Evolutionary conservation across 2,888 invertebrate species (phyloP), one percentile per base, ranked within the genome.

Genomic region (Crioceris asparagi): DNA sequence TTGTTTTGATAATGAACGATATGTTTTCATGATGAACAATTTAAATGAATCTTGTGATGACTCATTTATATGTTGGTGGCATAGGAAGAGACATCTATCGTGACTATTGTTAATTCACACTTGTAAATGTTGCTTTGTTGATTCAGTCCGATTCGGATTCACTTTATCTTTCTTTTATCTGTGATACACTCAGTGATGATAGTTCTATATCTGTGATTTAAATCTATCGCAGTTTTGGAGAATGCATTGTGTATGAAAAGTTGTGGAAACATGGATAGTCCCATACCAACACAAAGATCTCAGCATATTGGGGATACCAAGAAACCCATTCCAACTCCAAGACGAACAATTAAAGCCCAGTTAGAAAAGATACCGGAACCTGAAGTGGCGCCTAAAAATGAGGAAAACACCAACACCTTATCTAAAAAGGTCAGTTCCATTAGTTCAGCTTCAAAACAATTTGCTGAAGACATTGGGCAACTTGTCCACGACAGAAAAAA

Each of bases 381-480:
- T 21, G 36, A 40, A 32, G 23, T 25, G 31, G 27, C 17, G 12
- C 21, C 21, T 12, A 17, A 15, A 19, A 23, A 12, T 26, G 31
- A 25, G 34, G 44, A 50, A 37, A 31, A 45, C 33, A 40, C 45
- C 17, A 59, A 55, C 39, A 57, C 62, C n/a, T 60, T 64, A 38
- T 53, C 59, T 11, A 50, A 68, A 65, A 50, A 46, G 17, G 50
- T 52, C 25, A 42, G 46, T 26, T 70, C 68, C 27, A n/a, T n/a
- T n/a, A 66, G 71, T 41, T 63, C 68, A 29, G 72, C 69, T 15
- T 74, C 74, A 1, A 74, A 71, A 51, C 74, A 74, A 56, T 44
- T 47, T 25, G 47, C 69, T 1, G 74, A 68, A 45, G 74, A 74
- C 51, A 69, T 74, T 12, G 70, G 71, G 1, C 64, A 64, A 17